phyloP scores from a whole-genome alignment of 2,797 vertebrate genomes.

The Eospalax fontanierii region DNA sequence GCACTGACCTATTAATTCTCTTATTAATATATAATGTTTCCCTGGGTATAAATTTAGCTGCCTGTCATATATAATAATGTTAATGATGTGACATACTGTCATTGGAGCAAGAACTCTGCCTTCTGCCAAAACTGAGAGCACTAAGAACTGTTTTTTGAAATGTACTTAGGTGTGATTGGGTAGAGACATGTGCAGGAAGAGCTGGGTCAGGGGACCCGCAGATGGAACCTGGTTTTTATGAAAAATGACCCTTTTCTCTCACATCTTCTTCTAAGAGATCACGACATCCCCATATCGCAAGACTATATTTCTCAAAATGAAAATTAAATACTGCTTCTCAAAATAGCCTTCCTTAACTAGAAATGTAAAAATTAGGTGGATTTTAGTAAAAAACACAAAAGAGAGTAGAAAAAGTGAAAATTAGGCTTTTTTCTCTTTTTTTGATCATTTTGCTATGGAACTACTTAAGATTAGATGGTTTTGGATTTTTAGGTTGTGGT shows the following conservation, averaged over 20 bases:
- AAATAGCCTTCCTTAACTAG: slow-evolving; percentile 47
- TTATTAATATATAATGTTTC: slow-evolving; percentile 47
- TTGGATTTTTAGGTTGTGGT: not conserved
- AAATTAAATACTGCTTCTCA: slow-evolving; percentile 56
- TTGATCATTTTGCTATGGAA: not conserved
- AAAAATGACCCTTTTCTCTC: slow-evolving; percentile 74
- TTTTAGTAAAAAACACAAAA: slow-evolving; percentile 15
- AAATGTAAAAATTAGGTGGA: slow-evolving; percentile 31
- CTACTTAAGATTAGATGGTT: not conserved
- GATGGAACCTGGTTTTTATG: slow-evolving; percentile 74
- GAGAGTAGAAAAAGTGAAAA: not conserved
- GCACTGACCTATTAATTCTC: slow-evolving; percentile 53
- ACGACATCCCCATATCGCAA: slow-evolving; percentile 10
- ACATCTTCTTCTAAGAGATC: slow-evolving; percentile 60
- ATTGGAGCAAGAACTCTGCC: slow-evolving; percentile 35
- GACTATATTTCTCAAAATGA: not conserved
- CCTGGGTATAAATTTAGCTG: slow-evolving; percentile 42
- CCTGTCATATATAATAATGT: slow-evolving; percentile 20
- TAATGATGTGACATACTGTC: not conserved
- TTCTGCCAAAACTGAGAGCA: slow-evolving; percentile 48
- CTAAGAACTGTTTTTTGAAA: slow-evolving; percentile 46
- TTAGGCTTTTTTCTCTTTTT: not conserved
- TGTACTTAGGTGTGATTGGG: slow-evolving; percentile 4
- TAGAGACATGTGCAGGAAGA: slow-evolving; percentile 24
- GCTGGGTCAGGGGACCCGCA: slow-evolving; percentile 59